Evolutionary conservation across 2,113 vertebrate genomes (phyloP).

Genomic region (Mohoua ochrocephala): DNA sequence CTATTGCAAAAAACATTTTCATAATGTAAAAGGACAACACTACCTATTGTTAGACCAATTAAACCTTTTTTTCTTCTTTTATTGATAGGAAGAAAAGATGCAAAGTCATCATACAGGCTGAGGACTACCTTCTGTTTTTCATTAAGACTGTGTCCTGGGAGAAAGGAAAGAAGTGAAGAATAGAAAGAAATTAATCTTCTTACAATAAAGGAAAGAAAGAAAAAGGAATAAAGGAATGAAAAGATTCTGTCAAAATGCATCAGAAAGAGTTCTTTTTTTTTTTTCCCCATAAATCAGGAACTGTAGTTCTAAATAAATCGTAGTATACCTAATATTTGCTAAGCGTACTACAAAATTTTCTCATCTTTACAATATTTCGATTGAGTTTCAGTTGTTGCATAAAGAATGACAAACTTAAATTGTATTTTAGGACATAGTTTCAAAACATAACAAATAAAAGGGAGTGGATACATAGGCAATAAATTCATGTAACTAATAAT

Average conservation of each 20-base stretch:
- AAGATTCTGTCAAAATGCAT: background rate
- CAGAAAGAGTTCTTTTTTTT: background rate
- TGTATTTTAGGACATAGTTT: background rate
- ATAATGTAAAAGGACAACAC: background rate
- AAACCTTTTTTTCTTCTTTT: background rate
- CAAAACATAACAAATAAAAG: background rate
- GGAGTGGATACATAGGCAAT: background rate
- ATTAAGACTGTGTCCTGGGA: background rate
- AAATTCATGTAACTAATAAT: background rate
- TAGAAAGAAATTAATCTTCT: background rate
- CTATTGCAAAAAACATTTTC: background rate
- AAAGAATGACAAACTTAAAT: background rate
- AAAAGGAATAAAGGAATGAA: background rate
- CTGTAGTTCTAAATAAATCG: background rate
- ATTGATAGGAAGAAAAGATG: background rate
- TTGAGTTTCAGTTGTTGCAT: background rate
- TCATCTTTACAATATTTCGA: background rate
- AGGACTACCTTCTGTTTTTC: background rate
- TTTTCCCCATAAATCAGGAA: background rate
- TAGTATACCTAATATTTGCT: background rate
- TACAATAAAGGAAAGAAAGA: background rate
- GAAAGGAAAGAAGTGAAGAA: background rate
- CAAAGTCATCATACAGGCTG: background rate
- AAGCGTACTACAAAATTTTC: background rate
- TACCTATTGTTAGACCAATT: background rate